These are phyloP conservation scores for Vannuccia rotundouncinata DNA, from an alignment of 2,888 invertebrate species.

Conservation along the genomic window DNA sequence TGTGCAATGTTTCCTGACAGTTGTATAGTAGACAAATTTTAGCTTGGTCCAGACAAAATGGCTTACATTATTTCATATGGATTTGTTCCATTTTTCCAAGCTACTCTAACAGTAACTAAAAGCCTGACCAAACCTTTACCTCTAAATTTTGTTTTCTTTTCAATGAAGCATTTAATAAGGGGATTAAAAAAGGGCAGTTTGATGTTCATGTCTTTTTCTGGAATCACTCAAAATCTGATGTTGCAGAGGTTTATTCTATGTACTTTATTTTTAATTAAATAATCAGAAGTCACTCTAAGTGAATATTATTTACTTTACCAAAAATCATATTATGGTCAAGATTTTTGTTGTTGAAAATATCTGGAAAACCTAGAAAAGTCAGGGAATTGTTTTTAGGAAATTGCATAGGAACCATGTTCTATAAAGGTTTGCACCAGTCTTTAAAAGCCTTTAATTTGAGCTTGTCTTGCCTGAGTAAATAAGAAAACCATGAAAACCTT, in stretches of 20 bases:
- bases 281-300: background rate
- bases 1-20: conserved; percentile 16
- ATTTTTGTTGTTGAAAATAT: background rate
- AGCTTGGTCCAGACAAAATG: conserved; percentile 7
- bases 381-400: background rate
- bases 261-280: conserved; percentile 23
- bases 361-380: conserved; percentile 3
- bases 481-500: too few species aligned
- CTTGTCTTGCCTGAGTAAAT: too few species aligned
- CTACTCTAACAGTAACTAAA: conserved; percentile 12
- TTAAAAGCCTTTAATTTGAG: too few species aligned
- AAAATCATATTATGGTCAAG: background rate
- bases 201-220: conserved; percentile 16
- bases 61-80: too few species aligned
- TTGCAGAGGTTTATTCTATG: conserved; percentile 5
- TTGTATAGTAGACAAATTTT: background rate
- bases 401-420: conserved; percentile 26
- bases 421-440: too few species aligned
- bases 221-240: background rate
- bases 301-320: background rate
- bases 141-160: conserved; percentile 7
- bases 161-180: conserved; percentile 6
- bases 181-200: background rate
- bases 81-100: conserved; percentile 26
- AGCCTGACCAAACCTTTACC: conserved; percentile 3